Base-by-base conservation (phyloP, 2,113 vertebrate genomes). In the Gopherus evgoodei region DNA sequence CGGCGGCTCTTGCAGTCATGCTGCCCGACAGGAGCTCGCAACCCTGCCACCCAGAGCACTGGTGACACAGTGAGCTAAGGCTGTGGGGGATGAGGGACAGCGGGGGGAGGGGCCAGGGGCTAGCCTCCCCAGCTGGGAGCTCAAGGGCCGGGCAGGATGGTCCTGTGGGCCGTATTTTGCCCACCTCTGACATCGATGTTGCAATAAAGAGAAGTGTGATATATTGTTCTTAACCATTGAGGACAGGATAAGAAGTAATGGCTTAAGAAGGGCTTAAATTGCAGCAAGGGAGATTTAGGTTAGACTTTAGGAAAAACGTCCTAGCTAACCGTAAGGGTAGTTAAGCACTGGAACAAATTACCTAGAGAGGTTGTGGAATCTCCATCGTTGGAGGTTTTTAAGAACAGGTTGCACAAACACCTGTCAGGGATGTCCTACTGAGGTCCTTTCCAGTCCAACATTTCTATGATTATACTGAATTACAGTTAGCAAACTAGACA, bases 401-500 rank as follows among this genome's bases (percentile, higher is more conserved):
- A 69, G 35, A 21, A 21, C 17, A 38, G 65, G 16, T 69, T n/a
- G 17, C 17, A 69, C 35, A 69, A 69, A 69, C 35, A 19, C 6
- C 14, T 69, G 35, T n/a, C 17, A n/a, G 17, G 13, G 14, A n/a
- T 69, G 16, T 69, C 65, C 31, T n/a, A n/a, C 35, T 69, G 65
- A 38, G 4, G 29, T 69, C 35, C 27, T n/a, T 38, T 69, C 35
- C 65, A 69, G 35, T 38, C 35, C 65, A 5, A n/a, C 14, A 69
- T 69, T 38, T 69, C 65, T 69, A 38, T n/a, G 17, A 69, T 91
- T 65, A 81, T 49, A 83, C 38, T 75, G 65, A 95, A 83, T 83
- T 6, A 0, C 47, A 75, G 31, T 94, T n/a, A 93, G 91, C 81
- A 91, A 94, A 93, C 35, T 85, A 47, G 38, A 90, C 96, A 90